Evolutionary conservation across 92 coral and sea anemone genomes (phyloP), one percentile per base, ranked within the genome.

Genomic region (Chrysogorgia sp.): DNA sequence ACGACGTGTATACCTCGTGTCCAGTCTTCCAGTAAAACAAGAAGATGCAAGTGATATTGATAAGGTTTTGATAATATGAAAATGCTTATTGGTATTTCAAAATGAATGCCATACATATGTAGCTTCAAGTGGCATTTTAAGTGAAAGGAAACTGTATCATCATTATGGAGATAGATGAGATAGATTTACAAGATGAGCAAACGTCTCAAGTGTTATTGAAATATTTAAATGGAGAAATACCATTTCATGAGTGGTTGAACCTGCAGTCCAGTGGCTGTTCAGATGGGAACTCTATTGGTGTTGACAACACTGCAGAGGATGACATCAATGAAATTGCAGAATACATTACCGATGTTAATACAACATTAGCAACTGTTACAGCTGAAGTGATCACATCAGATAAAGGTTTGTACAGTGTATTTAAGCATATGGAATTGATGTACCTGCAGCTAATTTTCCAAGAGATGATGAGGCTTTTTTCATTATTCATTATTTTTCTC

Each of bases 201-300:
- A 89, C 81, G 60, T 72, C 93, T 1, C 79, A 67, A 25, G 55
- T 85, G 3, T 83, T 94, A 49, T 76, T 94, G 90, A 89, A 88
- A 52, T 94, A 91, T 76, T 67, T 94, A 37, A 86, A 90, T 63
- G 97, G 98, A 6, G 98, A 94, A 77, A 94, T 94, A 56, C 79
- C 94, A 31, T 92, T 94, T 70, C 83, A 87, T 45, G 92, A 94
- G 70, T 94, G 97, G 98, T 71, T 94, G 19, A 89, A 94, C 77
- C 34, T 71, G 40, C 63, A 71, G 47, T 71, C 78, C 19, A 75
- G 71, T 32, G 92, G 85, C 23, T 32, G 62, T 2, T 35, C 58
- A 0, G 76, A 69, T 56, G 68, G 56, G 7, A 67, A 25, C 14
- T 21, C 10, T 23, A 14, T 19, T 23, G 75, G 56, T 15, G 71